Conservation (phyloP, 2,888 invertebrate genomes). For the Mimachlamys varia region DNA sequence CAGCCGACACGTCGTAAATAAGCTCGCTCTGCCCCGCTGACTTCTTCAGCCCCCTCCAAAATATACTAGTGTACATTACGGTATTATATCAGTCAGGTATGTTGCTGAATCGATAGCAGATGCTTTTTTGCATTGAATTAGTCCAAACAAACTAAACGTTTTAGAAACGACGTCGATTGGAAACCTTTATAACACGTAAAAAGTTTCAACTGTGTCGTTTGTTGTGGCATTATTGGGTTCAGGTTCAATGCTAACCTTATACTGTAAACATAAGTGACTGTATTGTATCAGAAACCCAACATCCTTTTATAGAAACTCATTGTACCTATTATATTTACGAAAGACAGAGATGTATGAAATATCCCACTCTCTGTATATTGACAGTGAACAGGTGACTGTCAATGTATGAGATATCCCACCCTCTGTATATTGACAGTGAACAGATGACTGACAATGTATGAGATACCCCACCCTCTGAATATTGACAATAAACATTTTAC, state of each 20-base stretch:
- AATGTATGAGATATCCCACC: neutral
- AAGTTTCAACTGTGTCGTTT: neutral
- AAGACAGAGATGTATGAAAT: too few species aligned
- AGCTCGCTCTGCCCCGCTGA: neutral
- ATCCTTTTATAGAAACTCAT: too few species aligned
- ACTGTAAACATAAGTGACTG: neutral
- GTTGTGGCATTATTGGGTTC: neutral
- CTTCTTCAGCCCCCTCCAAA: neutral
- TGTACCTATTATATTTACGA: too few species aligned
- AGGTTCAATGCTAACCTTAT: neutral
- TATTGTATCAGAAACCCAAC: neutral
- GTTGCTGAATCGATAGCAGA: neutral
- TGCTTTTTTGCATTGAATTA: neutral
- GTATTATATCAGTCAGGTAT: neutral
- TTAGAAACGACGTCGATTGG: neutral
- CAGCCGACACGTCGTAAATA: neutral
- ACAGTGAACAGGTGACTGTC: too few species aligned
- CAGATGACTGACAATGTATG: neutral
- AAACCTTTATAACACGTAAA: neutral
- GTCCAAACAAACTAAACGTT: neutral
- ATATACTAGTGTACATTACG: neutral
- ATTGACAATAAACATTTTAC: too few species aligned
- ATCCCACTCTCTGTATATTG: too few species aligned
- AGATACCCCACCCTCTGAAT: neutral
- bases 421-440: too few species aligned